Evolutionary conservation across 2,113 vertebrate genomes (phyloP), one percentile per base, ranked within the genome.

Genomic region (Australoheros scitulus): DNA sequence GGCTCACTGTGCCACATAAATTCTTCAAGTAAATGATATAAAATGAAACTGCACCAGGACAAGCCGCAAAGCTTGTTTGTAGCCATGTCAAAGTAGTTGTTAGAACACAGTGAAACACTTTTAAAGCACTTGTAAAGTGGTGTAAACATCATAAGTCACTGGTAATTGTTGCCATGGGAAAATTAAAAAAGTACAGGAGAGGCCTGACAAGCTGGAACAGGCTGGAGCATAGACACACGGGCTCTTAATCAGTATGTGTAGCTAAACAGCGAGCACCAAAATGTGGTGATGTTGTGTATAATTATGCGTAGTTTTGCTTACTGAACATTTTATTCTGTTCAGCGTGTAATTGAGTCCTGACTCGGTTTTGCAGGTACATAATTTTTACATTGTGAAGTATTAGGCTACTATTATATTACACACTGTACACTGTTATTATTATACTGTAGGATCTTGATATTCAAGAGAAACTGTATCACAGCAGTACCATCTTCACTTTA

Each of bases 131-230:
- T 87, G 85, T 85, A 57, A 76, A 34, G 38, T 50, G 52, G 43
- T 52, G 72, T 89, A 90, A 90, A 90, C 87, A 89, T 83, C 83
- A 81, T 86, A 87, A 68, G 59, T 89, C 82, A 83, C 74, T 65
- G 61, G 60, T 77, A 80, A 91, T 85, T 68, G 90, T 85, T 86
- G 63, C 86, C 47, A 89, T 79, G 75, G 83, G 76, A 61, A 83
- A 88, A 84, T 80, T 18, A 58, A 50, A 68, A 77, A 52, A 59
- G 22, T 43, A 22, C 32, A 38, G 26, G 58, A 41, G 61, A 61
- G 34, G 11, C 17, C 34, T 72, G 70, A 79, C 59, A 77, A 3
- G 59, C 15, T 61, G 32, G 56, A 81, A 55, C 22, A 68, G 26
- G 11, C 63, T 61, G 64, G 10, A 80, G 70, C 7, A 70, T 5